Evolutionary conservation across 2,888 invertebrate species (phyloP).

Genomic region (Leptopilina drosophilae): DNA sequence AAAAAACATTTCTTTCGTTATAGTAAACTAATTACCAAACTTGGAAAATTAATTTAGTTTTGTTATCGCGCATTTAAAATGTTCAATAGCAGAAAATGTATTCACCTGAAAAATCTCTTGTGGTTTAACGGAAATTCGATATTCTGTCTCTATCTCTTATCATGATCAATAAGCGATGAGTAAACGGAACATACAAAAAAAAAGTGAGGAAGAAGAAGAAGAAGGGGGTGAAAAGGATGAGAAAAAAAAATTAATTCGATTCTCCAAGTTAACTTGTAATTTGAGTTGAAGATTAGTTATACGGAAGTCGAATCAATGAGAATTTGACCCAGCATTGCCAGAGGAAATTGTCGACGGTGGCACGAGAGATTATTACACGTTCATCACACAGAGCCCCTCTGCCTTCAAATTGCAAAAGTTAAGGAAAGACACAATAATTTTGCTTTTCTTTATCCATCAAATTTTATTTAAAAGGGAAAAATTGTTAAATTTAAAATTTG

Average conservation of each 20-base stretch:
- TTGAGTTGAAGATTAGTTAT: conserved; percentile 34
- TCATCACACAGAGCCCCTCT: conserved; percentile 57
- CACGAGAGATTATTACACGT: conserved; percentile 65
- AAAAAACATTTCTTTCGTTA: too few relatives aligned
- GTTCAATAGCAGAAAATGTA: conserved; percentile 9
- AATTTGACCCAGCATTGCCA: conserved; percentile 44
- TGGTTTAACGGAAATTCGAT: conserved; percentile 28
- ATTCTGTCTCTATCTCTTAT: background rate
- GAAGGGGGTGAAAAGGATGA: too few relatives aligned
- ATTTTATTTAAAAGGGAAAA: background rate
- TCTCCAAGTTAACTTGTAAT: conserved; percentile 28
- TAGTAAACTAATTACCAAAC: too few relatives aligned
- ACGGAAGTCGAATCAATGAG: conserved; percentile 44
- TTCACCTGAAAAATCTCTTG: conserved; percentile 6
- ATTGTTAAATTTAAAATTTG: background rate
- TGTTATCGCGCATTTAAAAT: background rate
- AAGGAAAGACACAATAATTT: conserved; percentile 60
- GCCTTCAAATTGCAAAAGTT: conserved; percentile 63
- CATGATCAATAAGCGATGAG: conserved; percentile 24
- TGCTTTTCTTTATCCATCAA: conserved; percentile 52
- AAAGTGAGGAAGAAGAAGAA: background rate
- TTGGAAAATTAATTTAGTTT: background rate
- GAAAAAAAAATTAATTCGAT: conserved; percentile 52
- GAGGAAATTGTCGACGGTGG: conserved; percentile 57
- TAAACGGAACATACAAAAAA: conserved; percentile 5